phyloP scores from a whole-genome alignment of 2,797 vertebrate species.

The Ptychobarbus kaznakovi region DNA sequence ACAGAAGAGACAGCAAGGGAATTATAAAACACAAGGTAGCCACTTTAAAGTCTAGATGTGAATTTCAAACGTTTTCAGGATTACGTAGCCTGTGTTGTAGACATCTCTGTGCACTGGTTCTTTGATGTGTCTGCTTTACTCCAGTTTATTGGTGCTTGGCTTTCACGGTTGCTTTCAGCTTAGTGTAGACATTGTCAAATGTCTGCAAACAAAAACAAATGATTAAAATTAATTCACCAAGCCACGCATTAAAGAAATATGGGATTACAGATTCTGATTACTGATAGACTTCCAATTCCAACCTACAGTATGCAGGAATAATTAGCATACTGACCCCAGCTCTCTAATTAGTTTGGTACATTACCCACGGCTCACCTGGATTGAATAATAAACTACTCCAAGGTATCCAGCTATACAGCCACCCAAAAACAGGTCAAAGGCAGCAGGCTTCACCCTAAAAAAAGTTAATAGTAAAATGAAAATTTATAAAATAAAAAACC shows the following conservation, averaged over 20 bases:
- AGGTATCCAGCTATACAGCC: slow-evolving; percentile 83
- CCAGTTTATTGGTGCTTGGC: slow-evolving; percentile 73
- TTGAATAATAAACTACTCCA: slow-evolving; percentile 77
- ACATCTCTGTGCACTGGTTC: neutral
- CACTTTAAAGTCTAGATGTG: neutral
- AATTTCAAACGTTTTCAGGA: neutral
- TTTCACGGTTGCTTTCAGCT: slow-evolving; percentile 75
- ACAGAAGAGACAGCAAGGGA: neutral
- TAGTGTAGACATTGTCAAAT: slow-evolving; percentile 73
- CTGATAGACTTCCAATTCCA: neutral
- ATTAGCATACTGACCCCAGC: neutral
- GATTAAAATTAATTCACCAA: neutral
- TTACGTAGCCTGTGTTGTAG: neutral
- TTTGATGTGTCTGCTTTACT: neutral
- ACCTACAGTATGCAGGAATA: neutral
- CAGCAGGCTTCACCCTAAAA: slow-evolving; percentile 84
- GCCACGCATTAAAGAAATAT: neutral
- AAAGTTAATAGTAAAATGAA: neutral
- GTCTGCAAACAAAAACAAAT: slow-evolving; percentile 70
- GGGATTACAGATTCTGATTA: neutral
- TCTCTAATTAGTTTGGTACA: neutral
- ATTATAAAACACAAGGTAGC: slow-evolving; percentile 15
- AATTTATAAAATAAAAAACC: neutral
- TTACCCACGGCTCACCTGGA: slow-evolving; percentile 73
- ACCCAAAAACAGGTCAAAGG: slow-evolving; percentile 84